Conservation (phyloP, 2,113 vertebrate species). For the Paramisgurnus dabryanus region DNA sequence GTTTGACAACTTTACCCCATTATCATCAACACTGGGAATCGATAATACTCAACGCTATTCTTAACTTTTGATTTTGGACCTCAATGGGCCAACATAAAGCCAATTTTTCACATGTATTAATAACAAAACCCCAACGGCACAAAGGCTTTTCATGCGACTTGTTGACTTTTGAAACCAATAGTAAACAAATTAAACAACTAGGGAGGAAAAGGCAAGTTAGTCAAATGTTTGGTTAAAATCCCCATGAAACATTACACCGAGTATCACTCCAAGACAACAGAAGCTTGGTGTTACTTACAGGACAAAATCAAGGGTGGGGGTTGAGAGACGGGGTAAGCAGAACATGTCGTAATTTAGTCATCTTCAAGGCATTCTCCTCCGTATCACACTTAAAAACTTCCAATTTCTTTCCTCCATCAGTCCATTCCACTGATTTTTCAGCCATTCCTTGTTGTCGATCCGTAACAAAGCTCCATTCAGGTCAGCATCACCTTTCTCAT, state of each 20-base stretch:
- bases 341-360: slow-evolving; percentile 39
- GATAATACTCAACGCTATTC: no score
- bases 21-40: no score
- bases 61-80: no score
- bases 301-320: slow-evolving; percentile 35
- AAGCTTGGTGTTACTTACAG: slow-evolving; percentile 58
- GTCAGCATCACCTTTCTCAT: slow-evolving; percentile 14
- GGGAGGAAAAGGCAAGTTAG: slow-evolving; percentile 39
- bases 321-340: slow-evolving; percentile 28
- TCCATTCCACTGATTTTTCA: slow-evolving; percentile 23
- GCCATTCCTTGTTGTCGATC: background rate
- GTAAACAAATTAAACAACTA: slow-evolving; percentile 8
- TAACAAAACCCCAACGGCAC: background rate
- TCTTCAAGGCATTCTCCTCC: slow-evolving; percentile 27
- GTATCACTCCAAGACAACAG: slow-evolving; percentile 57
- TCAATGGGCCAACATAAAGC: no score
- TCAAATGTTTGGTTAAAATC: slow-evolving; percentile 37
- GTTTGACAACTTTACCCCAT: no score
- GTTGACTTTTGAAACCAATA: background rate
- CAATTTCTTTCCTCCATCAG: slow-evolving; percentile 24
- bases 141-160: background rate
- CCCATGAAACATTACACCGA: slow-evolving; percentile 31
- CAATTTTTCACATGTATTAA: background rate
- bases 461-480: slow-evolving; percentile 4
- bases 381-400: slow-evolving; percentile 19